A percentile compares a stretch with the other conserved stretches of the same genome.
These are phyloP conservation scores for Iphiclides podalirius DNA, from an alignment of 2,888 invertebrate species.

Conservation along the genomic window DNA sequence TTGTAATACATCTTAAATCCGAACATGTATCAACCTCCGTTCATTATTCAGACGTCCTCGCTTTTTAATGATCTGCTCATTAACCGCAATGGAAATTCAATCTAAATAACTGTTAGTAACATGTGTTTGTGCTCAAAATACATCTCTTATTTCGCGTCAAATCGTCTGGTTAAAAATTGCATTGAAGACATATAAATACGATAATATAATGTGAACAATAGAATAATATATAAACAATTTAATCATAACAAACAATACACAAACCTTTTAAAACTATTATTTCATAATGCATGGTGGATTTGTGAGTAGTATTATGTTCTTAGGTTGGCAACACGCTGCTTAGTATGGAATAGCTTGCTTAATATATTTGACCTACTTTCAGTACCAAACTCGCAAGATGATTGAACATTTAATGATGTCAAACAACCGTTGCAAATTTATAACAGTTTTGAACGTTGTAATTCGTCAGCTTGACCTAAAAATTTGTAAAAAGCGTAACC, in stretches of 20 bases:
- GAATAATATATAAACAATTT: no score
- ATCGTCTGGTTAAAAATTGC: no score
- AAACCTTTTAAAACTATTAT: not conserved
- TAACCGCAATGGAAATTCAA: not conserved
- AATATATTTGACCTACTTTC: conserved; percentile 65
- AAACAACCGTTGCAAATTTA: conserved; percentile 57
- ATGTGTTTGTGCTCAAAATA: not conserved
- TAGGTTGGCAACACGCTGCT: conserved; percentile 19
- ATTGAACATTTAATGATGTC: conserved; percentile 68
- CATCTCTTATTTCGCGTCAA: not conserved
- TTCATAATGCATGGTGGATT: no score
- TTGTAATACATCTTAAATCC: not conserved
- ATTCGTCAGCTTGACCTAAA: not conserved
- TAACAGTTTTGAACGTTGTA: conserved; percentile 26
- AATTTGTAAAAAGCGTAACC: not conserved
- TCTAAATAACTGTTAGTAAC: not conserved
- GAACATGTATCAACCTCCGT: not conserved
- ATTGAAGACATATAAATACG: no score
- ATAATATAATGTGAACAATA: no score
- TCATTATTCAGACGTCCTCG: not conserved
- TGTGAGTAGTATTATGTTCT: conserved; percentile 4
- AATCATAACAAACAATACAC: no score
- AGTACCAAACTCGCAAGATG: conserved; percentile 52
- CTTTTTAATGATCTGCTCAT: not conserved
- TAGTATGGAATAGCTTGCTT: conserved; percentile 46